Evolutionary conservation across 1,140 invertebrate species (phyloP).

Genomic region (Hycleus cichorii): DNA sequence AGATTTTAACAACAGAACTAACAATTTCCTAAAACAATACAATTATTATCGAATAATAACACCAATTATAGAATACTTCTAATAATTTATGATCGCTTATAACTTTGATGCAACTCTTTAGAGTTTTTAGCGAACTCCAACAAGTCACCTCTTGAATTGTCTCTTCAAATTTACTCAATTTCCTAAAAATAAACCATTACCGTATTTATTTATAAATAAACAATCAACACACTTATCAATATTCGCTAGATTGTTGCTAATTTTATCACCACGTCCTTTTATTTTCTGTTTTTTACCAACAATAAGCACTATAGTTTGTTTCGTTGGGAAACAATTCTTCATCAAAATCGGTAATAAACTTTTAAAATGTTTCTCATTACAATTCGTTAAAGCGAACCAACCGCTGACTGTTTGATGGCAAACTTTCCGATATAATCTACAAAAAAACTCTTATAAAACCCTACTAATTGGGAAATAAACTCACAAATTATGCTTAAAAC

Average conservation of each 20-base stretch:
- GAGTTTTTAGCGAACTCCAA: conserved; percentile 8
- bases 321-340: conserved; percentile 8
- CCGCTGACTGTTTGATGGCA: conserved; percentile 11
- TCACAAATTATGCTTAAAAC: conserved; percentile 21
- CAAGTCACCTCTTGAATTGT: conserved; percentile 7
- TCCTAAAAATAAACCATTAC: too few relatives aligned
- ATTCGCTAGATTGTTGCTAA: too few relatives aligned
- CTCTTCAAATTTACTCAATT: too few relatives aligned
- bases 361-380: conserved; percentile 9
- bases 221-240: too few relatives aligned
- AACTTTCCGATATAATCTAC: conserved; percentile 18
- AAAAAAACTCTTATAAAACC: background rate
- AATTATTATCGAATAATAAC: background rate
- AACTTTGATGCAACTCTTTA: conserved; percentile 3
- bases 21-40: conserved; percentile 19
- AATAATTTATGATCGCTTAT: background rate
- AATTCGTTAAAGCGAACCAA: conserved; percentile 22
- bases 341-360: conserved; percentile 18
- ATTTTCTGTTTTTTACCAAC: too few relatives aligned
- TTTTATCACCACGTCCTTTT: too few relatives aligned
- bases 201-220: too few relatives aligned
- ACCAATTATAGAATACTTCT: conserved; percentile 1
- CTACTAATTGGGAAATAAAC: background rate
- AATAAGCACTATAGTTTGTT: too few relatives aligned
- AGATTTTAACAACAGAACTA: conserved; percentile 8